A percentile compares a stretch with the other conserved stretches of the same genome.
phyloP scores from a whole-genome alignment of 2,797 vertebrate genomes.

The Gallinago nigripennis region DNA sequence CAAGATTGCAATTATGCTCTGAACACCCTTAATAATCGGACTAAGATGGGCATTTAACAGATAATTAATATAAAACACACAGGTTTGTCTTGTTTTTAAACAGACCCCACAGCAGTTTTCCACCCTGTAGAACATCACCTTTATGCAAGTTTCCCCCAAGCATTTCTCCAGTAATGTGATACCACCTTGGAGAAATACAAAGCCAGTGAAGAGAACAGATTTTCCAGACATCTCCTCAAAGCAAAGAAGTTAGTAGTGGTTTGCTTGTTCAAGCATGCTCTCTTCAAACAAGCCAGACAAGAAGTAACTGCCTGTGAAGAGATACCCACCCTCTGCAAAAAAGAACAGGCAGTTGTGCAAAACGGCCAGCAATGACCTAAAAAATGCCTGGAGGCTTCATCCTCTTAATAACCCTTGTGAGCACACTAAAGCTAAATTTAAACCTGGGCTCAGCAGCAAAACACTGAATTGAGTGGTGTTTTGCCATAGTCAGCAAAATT shows the following conservation, averaged over 20 bases:
- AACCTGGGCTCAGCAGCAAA: neutral
- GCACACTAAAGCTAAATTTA: slow-evolving; percentile 9
- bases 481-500: neutral
- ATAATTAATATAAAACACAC: slow-evolving; percentile 34
- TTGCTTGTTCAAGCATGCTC: neutral
- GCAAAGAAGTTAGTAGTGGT: neutral
- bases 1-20: slow-evolving; percentile 28
- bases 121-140: neutral
- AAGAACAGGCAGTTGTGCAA: neutral
- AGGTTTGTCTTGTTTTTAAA: neutral
- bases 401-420: neutral
- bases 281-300: neutral
- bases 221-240: neutral
- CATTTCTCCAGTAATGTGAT: neutral
- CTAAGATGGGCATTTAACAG: neutral
- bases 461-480: neutral
- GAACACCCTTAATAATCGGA: slow-evolving; percentile 15
- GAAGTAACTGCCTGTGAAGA: neutral
- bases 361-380: neutral
- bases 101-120: neutral
- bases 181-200: neutral
- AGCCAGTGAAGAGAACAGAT: neutral
- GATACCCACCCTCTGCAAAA: neutral
- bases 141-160: neutral
- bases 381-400: neutral